phyloP scores from a whole-genome alignment of 2,113 vertebrate species.

The Thunnus thynnus region DNA sequence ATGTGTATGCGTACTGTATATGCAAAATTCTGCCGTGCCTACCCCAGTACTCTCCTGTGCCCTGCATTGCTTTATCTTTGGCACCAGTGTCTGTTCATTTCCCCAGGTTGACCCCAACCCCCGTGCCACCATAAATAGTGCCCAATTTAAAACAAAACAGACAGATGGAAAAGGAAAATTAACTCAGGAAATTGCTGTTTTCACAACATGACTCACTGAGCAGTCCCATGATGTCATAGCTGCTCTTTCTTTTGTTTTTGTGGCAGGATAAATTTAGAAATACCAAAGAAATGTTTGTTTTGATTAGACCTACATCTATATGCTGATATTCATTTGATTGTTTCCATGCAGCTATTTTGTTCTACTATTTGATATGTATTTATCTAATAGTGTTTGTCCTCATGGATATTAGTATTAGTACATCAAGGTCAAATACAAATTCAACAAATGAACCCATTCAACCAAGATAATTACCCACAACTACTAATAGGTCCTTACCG shows the following conservation, averaged over 20 bases:
- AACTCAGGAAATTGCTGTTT: conserved; percentile 85
- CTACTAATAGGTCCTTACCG: conserved; percentile 42
- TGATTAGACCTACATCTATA: conserved; percentile 40
- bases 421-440: conserved; percentile 56
- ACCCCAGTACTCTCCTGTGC: not conserved
- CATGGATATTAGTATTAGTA: conserved; percentile 36
- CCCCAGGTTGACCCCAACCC: conserved; percentile 45
- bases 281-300: conserved; percentile 74
- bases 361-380: conserved; percentile 6
- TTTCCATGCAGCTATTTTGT: conserved; percentile 20
- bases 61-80: conserved; percentile 7
- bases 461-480: conserved; percentile 50
- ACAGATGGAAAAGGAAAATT: conserved; percentile 76
- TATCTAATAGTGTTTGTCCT: conserved; percentile 37
- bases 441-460: conserved; percentile 45
- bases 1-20: not conserved
- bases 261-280: conserved; percentile 37
- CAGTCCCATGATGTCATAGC: conserved; percentile 72
- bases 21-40: not conserved
- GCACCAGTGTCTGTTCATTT: conserved; percentile 49
- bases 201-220: conserved; percentile 73
- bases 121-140: conserved; percentile 60
- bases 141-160: conserved; percentile 35
- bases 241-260: conserved; percentile 50
- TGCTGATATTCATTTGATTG: conserved; percentile 4